Base-by-base conservation (phyloP, 2,113 vertebrate genomes). In the Phyllostomus discolor region DNA sequence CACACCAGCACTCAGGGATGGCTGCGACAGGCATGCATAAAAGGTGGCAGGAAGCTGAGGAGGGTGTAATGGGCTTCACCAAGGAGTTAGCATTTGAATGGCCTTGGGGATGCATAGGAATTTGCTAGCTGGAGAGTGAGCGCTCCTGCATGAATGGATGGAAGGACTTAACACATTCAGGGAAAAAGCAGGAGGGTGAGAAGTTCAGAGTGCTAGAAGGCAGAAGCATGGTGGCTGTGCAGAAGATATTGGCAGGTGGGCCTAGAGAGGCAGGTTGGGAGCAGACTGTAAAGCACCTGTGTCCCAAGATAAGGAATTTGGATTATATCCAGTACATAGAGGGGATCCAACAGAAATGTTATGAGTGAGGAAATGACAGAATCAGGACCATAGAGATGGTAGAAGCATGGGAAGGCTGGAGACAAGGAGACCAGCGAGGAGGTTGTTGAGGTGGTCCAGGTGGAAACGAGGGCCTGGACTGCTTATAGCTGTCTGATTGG, bases 21-120 rank as follows among this genome's bases (percentile, higher is more conserved):
- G 5, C 78, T 66, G 2, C 9, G 14, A 4, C 10, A 26, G 26
- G 50, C 41, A 52, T 19, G 16, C 17, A 10, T 73, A 26, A 5
- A 6, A 35, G 67, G 24, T 26, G 4, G 10, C 5, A 4, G 8
- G 9, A 24, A 11, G 33, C 9, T 22, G 46, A 35, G 33, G n/a
- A 59, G 16, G 9, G 14, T 7, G 14, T 28, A 19, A 19, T 0
- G 0, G 78, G 3, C 22, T 88, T 91, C 24, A 1, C 33, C 22
- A 64, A 35, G 31, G 24, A 26, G 46, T 67, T n/a, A 19, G 38
- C 14, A 48, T 41, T 57, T 52, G 33, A 41, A 22, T 46, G 7
- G 7, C 83, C 35, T 59, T 52, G 54, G 35, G 38, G 22, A 50
- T 28, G 33, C 46, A 2, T 1, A 48, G 82, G 62, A 6, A 6